Conservation (phyloP, 2,797 vertebrate species). For the Peromyscus melanophrys region DNA sequence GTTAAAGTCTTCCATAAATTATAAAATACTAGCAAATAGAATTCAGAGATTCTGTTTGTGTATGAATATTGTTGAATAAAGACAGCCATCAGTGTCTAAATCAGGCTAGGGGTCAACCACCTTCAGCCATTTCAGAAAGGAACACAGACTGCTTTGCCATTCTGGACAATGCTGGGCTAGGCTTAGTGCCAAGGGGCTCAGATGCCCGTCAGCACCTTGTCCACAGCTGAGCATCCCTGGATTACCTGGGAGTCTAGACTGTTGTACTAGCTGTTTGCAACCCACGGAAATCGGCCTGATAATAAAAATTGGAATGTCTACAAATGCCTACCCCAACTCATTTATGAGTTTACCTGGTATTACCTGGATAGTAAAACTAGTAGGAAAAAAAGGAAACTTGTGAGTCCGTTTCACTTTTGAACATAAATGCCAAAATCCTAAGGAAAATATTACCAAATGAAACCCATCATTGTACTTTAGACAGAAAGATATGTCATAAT, state of each 20-base stretch:
- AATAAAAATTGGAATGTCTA: neutral
- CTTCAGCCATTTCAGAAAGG: neutral
- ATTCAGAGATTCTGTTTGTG: neutral
- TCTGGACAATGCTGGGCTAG: neutral
- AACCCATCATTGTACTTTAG: neutral
- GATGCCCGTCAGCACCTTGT: neutral
- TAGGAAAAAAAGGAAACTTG: neutral
- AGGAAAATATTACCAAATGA: neutral
- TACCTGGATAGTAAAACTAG: neutral
- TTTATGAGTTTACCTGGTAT: neutral
- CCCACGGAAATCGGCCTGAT: neutral
- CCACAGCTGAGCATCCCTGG: neutral
- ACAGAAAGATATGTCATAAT: neutral
- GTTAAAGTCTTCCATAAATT: slow-evolving; percentile 48
- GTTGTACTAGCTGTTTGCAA: neutral
- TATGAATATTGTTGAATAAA: slow-evolving; percentile 45
- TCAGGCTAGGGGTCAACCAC: neutral
- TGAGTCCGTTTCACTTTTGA: neutral
- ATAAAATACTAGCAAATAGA: neutral
- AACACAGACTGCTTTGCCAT: neutral
- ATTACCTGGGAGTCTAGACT: neutral
- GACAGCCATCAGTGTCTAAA: slow-evolving; percentile 42
- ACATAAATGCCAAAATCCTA: neutral
- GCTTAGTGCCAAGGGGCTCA: neutral
- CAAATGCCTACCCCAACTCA: neutral